These are phyloP conservation scores for Ernsta delagoae DNA, from an alignment of 2,888 invertebrate genomes.

Conservation along the genomic window DNA sequence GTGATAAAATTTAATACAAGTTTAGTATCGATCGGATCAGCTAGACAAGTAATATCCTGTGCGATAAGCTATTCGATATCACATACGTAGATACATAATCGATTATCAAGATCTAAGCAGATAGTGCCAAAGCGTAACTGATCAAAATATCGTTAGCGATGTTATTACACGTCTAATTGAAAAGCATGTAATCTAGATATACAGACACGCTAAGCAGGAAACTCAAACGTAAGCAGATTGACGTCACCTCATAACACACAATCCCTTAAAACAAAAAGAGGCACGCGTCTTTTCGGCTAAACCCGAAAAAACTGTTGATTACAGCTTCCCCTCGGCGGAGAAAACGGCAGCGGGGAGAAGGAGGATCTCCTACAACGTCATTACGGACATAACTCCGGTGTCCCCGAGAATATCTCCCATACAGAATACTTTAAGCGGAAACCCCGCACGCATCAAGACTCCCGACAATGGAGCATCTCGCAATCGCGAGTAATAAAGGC, in stretches of 20 bases:
- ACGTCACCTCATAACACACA: slow-evolving; percentile 17
- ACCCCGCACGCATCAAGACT: slow-evolving; percentile 78
- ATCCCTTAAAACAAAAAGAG: slow-evolving; percentile 20
- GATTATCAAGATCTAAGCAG: slow-evolving; percentile 4
- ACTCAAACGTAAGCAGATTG: slow-evolving; percentile 28
- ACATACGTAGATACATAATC: neutral
- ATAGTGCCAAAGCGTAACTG: neutral
- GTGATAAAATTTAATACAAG: slow-evolving; percentile 5
- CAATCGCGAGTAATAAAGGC: slow-evolving; percentile 81
- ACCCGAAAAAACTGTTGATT: slow-evolving; percentile 48
- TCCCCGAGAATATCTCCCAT: slow-evolving; percentile 65
- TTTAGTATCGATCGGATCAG: slow-evolving; percentile 1
- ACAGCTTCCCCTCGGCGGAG: slow-evolving; percentile 46
- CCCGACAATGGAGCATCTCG: slow-evolving; percentile 73
- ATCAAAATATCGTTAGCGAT: neutral
- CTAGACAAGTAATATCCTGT: neutral
- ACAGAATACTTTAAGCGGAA: slow-evolving; percentile 82
- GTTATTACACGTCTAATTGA: slow-evolving; percentile 9
- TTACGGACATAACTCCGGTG: slow-evolving; percentile 60
- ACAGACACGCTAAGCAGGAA: slow-evolving; percentile 13
- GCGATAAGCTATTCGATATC: neutral
- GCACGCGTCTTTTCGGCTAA: slow-evolving; percentile 18
- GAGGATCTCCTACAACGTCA: slow-evolving; percentile 69
- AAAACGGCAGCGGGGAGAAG: slow-evolving; percentile 52
- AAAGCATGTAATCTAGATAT: neutral